Evolutionary conservation across 2,797 vertebrate genomes (phyloP), one percentile per base, ranked within the genome.

Genomic region (Australoheros facetus): DNA sequence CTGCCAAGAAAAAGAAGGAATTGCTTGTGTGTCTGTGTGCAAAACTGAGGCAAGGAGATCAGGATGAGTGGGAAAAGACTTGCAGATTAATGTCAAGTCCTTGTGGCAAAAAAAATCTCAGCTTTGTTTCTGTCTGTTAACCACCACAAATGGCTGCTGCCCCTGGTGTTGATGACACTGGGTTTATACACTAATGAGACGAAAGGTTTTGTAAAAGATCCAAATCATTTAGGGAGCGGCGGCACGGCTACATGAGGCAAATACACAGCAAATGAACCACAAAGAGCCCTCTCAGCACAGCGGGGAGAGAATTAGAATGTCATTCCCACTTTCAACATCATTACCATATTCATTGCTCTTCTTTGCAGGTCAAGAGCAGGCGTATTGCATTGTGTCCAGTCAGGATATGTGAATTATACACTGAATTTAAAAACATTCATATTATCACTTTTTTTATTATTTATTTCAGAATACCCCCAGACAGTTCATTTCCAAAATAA

Each of bases 221-320:
- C 88, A 79, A 89, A 82, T 91, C 84, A 83, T 83, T 90, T 77
- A 14, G 77, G 75, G 83, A 89, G 82, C 30, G 17, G 73, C 56
- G 9, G 37, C 5, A 56, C 34, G 4, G 71, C 81, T 19, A 51
- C 83, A 78, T 82, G 84, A 77, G 75, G 78, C 85, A 87, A 79
- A 90, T 39, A 85, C 84, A 79, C 83, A 72, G 86, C 79, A 93
- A 91, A 91, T 90, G 88, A 91, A 89, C 32, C 93, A 87, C 86
- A 88, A 78, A 92, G 85, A 87, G 80, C 30, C 62, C 71, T 80
- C 76, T 86, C 71, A 72, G 85, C 88, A 45, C 92, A 85, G 90
- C 89, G 48, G 92, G 91, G 72, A 71, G 84, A 80, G 86, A 90
- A 89, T 93, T 88, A 93, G 79, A 86, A 86, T 78, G 84, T 77